These are phyloP conservation scores for Vultur gryphus DNA, from an alignment of 2,797 vertebrate species.

Conservation along the genomic window DNA sequence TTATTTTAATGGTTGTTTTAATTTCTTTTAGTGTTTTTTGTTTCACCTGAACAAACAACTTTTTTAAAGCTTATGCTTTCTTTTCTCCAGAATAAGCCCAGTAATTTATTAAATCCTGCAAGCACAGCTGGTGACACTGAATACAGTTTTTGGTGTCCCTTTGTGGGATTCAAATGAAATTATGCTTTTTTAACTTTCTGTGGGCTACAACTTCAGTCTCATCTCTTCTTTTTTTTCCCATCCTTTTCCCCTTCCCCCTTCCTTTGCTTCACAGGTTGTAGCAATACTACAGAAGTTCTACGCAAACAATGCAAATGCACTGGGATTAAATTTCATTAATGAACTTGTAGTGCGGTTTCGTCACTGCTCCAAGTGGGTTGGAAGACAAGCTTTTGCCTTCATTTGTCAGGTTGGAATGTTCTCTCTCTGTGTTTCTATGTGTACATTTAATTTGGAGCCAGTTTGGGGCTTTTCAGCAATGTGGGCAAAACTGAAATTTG, in stretches of 20 bases:
- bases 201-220: not conserved
- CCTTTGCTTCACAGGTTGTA: conserved; percentile 64
- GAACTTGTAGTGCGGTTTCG: conserved; percentile 69
- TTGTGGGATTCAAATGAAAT: not conserved
- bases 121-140: not conserved
- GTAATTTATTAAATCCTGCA: not conserved
- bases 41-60: not conserved
- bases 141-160: not conserved
- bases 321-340: conserved; percentile 72
- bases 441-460: not conserved
- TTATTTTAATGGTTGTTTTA: not conserved
- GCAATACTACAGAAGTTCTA: conserved; percentile 75
- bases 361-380: conserved; percentile 76
- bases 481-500: not conserved
- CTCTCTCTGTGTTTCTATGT: not conserved
- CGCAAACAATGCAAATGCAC: conserved; percentile 37
- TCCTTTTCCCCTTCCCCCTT: not conserved
- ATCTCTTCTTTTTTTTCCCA: not conserved
- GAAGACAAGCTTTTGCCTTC: conserved; percentile 79
- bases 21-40: not conserved
- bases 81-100: not conserved
- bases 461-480: not conserved
- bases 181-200: not conserved
- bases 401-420: conserved; percentile 74
- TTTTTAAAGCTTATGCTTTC: not conserved